These are phyloP conservation scores for Osedax frankpressi DNA, from an alignment of 2,888 invertebrate species.

Conservation along the genomic window DNA sequence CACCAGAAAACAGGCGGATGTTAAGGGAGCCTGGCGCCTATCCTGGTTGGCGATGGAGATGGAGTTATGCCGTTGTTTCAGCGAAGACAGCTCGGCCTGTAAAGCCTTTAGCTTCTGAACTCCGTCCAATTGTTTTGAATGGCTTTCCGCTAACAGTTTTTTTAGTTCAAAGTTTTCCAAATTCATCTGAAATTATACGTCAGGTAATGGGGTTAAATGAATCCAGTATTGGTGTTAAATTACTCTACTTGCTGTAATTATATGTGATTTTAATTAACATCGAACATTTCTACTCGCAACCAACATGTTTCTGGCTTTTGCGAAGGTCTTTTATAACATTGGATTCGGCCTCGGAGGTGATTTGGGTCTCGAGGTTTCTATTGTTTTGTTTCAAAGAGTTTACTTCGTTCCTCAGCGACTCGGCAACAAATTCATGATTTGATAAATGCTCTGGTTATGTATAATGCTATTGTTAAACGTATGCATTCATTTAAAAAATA, in stretches of 20 bases:
- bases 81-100: neutral
- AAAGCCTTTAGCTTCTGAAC: neutral
- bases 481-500: too few species aligned
- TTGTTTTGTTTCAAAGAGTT: neutral
- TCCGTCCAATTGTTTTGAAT: neutral
- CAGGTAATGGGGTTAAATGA: too few species aligned
- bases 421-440: neutral
- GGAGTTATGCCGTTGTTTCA: neutral
- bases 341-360: neutral
- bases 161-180: neutral
- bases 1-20: neutral
- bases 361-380: neutral
- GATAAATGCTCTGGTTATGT: neutral
- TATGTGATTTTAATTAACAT: too few species aligned
- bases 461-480: too few species aligned
- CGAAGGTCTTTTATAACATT: slow-evolving; percentile 22
- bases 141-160: neutral
- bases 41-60: neutral
- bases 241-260: too few species aligned
- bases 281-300: too few species aligned
- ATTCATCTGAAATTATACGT: neutral
- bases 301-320: slow-evolving; percentile 24
- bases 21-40: neutral
- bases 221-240: too few species aligned
- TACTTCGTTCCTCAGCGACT: neutral